Evolutionary conservation across 2,113 vertebrate genomes (phyloP), one percentile per base, ranked within the genome.

Genomic region (Ceyx margarethae): DNA sequence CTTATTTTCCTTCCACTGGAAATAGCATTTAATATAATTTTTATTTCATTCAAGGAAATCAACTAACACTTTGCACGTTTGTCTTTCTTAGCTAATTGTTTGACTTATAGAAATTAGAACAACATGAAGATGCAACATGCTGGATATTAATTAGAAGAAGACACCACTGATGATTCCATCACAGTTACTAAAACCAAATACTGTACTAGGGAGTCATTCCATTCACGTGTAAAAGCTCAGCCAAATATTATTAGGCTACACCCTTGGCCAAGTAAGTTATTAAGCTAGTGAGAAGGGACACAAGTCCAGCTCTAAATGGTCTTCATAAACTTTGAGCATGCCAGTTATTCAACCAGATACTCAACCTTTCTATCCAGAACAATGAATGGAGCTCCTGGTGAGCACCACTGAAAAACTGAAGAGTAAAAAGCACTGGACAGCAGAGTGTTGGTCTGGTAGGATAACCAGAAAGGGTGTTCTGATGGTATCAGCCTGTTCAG

Each of bases 251-350:
- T 43, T 28, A 31, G 0, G 1, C 29, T n/a, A 6, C 21, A 48
- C 26, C 5, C 58, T 68, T 51, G 40, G n/a, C 15, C 31, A 61
- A 62, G 10, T 46, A 74, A 50, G 14, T 22, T 19, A 7, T 14
- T 21, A 57, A 22, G 13, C 1, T 62, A n/a, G 31, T 13, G 16
- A 7, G 10, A 3, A 6, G 61, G 3, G 3, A 14, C 12, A 23
- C 11, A 65, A 35, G 15, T 19, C 16, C n/a, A 42, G 7, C 43
- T 67, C 42, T 50, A 66, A 56, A 5, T 21, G 14, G 56, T 71
- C 45, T 60, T 45, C 51, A 40, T 33, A 45, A 62, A 25, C 43
- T 35, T 28, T 29, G 35, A 54, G 37, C 43, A 51, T 33, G 31
- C 12, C 43, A 29, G 20, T 54, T 50, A 50, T 3, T 66, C 67